Conservation (phyloP, 1,140 invertebrate species). For the Frieseomelitta varia region DNA sequence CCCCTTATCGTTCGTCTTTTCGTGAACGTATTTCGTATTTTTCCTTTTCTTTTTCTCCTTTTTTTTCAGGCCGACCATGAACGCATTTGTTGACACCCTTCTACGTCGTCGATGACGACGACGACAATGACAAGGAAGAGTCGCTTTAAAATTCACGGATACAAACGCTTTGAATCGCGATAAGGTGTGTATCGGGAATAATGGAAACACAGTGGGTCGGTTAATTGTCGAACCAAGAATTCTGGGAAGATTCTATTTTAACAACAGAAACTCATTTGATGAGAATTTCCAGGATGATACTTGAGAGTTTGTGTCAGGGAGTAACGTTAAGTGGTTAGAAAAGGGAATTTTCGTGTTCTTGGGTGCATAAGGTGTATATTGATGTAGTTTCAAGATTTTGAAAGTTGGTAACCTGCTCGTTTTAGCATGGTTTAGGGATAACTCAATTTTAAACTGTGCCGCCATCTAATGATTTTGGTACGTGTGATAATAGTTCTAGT, state of each 20-base stretch:
- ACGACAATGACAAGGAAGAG: background rate
- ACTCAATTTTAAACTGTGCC: background rate
- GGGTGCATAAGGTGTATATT: background rate
- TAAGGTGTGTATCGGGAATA: background rate
- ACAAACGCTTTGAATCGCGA: conserved; percentile 15
- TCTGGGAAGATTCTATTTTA: background rate
- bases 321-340: background rate
- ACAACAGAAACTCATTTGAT: background rate
- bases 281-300: background rate
- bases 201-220: background rate
- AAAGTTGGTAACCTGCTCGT: background rate
- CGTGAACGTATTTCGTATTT: conserved; percentile 16
- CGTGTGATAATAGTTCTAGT: background rate
- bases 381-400: background rate
- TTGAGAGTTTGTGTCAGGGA: no score
- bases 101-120: no score
- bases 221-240: background rate
- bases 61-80: conserved; percentile 27
- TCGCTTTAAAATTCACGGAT: background rate
- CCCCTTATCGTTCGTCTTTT: conserved; percentile 55
- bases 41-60: background rate
- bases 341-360: no score
- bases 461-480: background rate
- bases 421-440: no score
- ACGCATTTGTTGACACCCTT: background rate